Evolutionary conservation across 2,888 invertebrate genomes (phyloP).

Genomic region (Chymomyza amoena): DNA sequence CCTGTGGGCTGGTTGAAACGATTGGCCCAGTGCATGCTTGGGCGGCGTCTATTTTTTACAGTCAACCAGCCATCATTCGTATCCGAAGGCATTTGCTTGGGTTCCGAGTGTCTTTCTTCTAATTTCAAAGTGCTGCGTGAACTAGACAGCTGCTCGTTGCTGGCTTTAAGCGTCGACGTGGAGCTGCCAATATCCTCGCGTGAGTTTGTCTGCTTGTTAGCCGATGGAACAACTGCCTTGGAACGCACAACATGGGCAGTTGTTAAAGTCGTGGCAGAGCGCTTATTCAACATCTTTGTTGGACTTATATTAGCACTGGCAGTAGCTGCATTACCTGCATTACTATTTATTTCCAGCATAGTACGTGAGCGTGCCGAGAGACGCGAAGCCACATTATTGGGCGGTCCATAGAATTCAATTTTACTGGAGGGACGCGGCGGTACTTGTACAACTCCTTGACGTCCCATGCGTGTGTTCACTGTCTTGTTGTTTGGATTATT

Average conservation of each 20-base stretch:
- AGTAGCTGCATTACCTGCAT: constrained; percentile 12
- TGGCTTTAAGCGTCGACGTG: constrained; percentile 78
- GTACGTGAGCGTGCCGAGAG: constrained; percentile 77
- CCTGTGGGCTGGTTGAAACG: constrained; percentile 91
- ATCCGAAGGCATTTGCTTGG: constrained; percentile 70
- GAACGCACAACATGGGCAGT: neutral
- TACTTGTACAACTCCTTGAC: constrained; percentile 10
- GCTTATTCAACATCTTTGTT: constrained; percentile 29
- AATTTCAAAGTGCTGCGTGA: constrained; percentile 64
- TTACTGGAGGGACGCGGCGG: constrained; percentile 64
- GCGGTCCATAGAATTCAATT: constrained; percentile 68
- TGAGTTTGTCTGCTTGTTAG: constrained; percentile 27
- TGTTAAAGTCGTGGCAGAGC: constrained; percentile 25
- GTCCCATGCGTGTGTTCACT: constrained; percentile 7
- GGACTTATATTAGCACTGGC: neutral
- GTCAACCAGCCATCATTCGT: constrained; percentile 91
- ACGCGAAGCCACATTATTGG: constrained; percentile 73
- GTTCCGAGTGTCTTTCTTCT: constrained; percentile 72
- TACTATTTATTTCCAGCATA: constrained; percentile 77
- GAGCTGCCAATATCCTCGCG: constrained; percentile 77
- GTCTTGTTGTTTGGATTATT: constrained; percentile 10
- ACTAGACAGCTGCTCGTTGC: constrained; percentile 75
- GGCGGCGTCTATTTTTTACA: constrained; percentile 87
- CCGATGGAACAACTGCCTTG: neutral
- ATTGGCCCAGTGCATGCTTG: constrained; percentile 86